Conservation (phyloP, 1,140 invertebrate species). For the Pseudomyrmex dendroicus region DNA sequence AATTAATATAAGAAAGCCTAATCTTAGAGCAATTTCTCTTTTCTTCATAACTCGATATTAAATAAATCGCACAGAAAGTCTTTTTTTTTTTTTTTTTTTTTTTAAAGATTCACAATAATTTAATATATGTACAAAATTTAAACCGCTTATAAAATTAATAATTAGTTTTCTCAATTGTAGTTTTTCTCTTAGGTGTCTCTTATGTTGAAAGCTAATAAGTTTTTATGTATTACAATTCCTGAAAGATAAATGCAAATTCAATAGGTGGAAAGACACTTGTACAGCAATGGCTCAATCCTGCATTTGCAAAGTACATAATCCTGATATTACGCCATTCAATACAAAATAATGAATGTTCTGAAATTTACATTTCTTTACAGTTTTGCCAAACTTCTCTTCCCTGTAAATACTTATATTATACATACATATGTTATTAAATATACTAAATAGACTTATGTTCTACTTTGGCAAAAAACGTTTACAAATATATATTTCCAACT, state of each 20-base stretch:
- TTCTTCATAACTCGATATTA: constrained; percentile 23
- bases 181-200: not conserved
- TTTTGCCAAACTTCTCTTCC: constrained; percentile 64
- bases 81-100: constrained; percentile 52
- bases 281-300: constrained; percentile 59
- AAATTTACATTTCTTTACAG: constrained; percentile 78
- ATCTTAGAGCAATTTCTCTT: constrained; percentile 59
- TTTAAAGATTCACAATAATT: constrained; percentile 74
- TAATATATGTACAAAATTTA: constrained; percentile 77
- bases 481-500: constrained; percentile 72
- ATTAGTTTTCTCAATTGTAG: constrained; percentile 40
- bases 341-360: constrained; percentile 68
- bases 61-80: no score
- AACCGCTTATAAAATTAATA: constrained; percentile 75
- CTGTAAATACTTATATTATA: constrained; percentile 74
- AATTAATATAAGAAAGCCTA: constrained; percentile 64
- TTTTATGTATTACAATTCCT: constrained; percentile 40
- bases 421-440: constrained; percentile 75
- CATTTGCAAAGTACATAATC: constrained; percentile 68
- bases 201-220: constrained; percentile 11
- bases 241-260: constrained; percentile 59
- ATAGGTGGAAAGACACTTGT: constrained; percentile 49
- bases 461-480: constrained; percentile 76
- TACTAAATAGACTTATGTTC: constrained; percentile 77
- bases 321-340: constrained; percentile 63